These are phyloP conservation scores for Hylaeus volcanicus DNA, from an alignment of 1,140 invertebrate genomes.

Conservation along the genomic window DNA sequence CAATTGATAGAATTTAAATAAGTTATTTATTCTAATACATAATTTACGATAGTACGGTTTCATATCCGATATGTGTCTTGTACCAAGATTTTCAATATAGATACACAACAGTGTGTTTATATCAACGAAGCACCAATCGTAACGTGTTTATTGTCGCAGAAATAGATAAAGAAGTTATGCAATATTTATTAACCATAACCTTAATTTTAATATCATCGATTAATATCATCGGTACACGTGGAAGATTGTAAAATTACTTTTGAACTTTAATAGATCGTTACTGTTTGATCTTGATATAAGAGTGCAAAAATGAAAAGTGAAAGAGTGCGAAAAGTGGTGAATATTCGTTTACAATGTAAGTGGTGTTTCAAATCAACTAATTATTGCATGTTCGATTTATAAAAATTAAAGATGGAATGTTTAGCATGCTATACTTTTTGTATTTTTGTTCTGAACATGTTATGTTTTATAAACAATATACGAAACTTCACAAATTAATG, in stretches of 20 bases:
- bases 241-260: not conserved
- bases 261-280: not conserved
- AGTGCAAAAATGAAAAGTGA: not conserved
- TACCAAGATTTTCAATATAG: not conserved
- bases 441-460: not conserved
- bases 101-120: not conserved
- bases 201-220: not conserved
- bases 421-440: not conserved
- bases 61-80: not conserved
- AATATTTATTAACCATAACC: constrained; percentile 29
- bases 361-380: not conserved
- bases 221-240: constrained; percentile 22
- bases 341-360: constrained; percentile 21
- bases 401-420: not conserved
- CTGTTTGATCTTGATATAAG: not conserved
- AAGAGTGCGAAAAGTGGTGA: not conserved
- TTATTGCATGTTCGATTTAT: not conserved
- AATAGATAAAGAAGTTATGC: not conserved
- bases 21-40: not conserved
- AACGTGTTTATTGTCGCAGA: not conserved
- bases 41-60: not conserved
- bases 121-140: not conserved
- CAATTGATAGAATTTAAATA: not conserved
- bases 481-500: not conserved
- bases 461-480: not conserved